Evolutionary conservation across 1,140 invertebrate species (phyloP), one percentile per base, ranked within the genome.

Genomic region (Lordiphosa stackelbergi): DNA sequence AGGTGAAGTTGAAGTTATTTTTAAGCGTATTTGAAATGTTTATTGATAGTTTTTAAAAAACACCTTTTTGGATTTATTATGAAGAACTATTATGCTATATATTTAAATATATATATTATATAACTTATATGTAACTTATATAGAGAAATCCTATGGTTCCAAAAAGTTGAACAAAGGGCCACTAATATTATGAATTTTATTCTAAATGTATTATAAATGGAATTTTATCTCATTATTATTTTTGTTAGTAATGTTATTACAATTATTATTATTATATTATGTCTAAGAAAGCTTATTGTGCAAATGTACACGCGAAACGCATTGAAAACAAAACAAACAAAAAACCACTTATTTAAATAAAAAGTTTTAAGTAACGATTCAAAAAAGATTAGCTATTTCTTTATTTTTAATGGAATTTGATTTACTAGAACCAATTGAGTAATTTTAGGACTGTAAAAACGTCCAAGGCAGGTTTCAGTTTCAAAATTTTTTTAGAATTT

Each of bases 171-270:
- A 68, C 65, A 68, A 66, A 58, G 65, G 65, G 65, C 65, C 65
- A 68, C 66, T 68, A 66, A 68, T 42, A 78, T 78, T 78, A 78
- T 78, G 65, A 78, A 78, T 78, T 78, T 78, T 79, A 79, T 79
- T 78, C 74, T 79, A 79, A 78, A 59, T 79, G 74, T 79, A 79
- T 73, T 68, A 59, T 68, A 66, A 58, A 66, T 59, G 63, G 63
- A 69, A 69, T 69, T 69, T 68, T 69, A 69, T 69, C 66, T 69
- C 64, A 69, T 69, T 69, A 69, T 68, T 69, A 79, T 73, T 81
- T 83, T 83, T 81, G 75, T 81, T 81, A 75, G 75, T 81, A 83
- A 83, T 83, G 77, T 83, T 83, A 83, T 79, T 79, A 79, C 54
- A 66, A 72, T 78, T 78, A 77, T 77, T 66, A 73, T 73, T 73